Evolutionary conservation across 2,888 invertebrate species (phyloP), one percentile per base, ranked within the genome.

Genomic region (Netelia fuscicornis): DNA sequence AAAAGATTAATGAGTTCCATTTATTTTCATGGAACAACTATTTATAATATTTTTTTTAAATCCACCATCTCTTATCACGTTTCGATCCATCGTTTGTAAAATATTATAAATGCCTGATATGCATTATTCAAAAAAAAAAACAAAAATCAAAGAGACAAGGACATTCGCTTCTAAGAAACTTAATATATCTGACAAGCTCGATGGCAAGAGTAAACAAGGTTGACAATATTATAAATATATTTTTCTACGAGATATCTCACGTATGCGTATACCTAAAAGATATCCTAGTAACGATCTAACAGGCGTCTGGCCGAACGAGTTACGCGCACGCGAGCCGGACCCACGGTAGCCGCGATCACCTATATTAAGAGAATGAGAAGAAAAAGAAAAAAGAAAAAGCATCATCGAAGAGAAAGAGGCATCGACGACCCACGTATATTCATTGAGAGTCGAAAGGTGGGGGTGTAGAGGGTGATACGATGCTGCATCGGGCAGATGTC

Each of bases 321-420:
- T 84, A 84, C 77, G 74, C 48, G 74, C 84, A 78, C 81, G 81
- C 81, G 78, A 81, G 78, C 64, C 48, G 58, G 74, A 56, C 78
- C 3, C 81, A 76, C 81, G 65, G 81, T 81, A 81, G 78, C 78
- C 74, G 44, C 70, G 78, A 84, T 84, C 84, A 70, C 52, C 64
- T 75, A 85, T 81, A 70, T 76, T 75, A 79, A 52, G 65, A 64
- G 25, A 44, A 58, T 25, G 20, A 48, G 42, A 23, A 20, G 42
- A 70, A 20, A 64, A 25, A 3, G 17, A 20, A 48, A 30, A 11
- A 65, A 48, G 25, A 25, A 25, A 25, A 25, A 25, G 10, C 20
- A 71, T 37, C 30, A 44, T 30, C 20, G 23, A 56, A 64, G 62
- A 77, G 76, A 64, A 65, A 75, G 68, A 68, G 74, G 30, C 68